These are phyloP conservation scores for Ridgeia piscesae DNA, from an alignment of 1,140 invertebrate species.

Conservation along the genomic window DNA sequence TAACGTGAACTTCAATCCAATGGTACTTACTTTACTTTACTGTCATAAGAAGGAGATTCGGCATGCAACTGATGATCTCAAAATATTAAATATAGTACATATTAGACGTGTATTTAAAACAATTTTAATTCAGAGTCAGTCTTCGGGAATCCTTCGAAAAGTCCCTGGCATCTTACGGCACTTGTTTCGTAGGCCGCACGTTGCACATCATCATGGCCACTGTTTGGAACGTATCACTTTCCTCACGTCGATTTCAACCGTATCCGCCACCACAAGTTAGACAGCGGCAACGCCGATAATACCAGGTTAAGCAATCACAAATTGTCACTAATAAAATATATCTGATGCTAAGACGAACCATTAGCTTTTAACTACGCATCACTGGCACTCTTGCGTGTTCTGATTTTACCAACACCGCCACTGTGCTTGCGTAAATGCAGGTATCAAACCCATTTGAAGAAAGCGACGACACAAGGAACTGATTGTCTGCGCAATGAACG, in stretches of 20 bases:
- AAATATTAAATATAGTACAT: no score
- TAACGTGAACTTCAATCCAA: no score
- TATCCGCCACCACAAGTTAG: background rate
- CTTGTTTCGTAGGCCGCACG: no score
- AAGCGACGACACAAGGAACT: background rate
- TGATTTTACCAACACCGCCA: background rate
- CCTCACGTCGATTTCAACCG: background rate
- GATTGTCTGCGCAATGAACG: background rate
- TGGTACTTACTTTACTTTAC: no score
- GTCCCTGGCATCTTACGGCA: no score
- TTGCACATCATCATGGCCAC: no score
- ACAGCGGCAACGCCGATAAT: background rate
- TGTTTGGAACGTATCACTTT: background rate
- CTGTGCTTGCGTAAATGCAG: background rate
- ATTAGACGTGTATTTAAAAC: no score
- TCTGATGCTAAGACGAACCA: background rate
- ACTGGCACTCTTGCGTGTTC: background rate
- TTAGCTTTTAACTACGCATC: background rate
- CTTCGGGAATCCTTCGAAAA: no score
- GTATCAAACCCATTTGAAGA: background rate
- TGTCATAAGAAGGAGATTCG: no score
- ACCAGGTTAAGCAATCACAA: background rate
- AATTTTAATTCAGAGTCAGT: no score
- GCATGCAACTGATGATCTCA: no score
- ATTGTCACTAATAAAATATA: background rate